phyloP scores from a whole-genome alignment of 2,888 invertebrate genomes.

The Bellardia bayeri region DNA sequence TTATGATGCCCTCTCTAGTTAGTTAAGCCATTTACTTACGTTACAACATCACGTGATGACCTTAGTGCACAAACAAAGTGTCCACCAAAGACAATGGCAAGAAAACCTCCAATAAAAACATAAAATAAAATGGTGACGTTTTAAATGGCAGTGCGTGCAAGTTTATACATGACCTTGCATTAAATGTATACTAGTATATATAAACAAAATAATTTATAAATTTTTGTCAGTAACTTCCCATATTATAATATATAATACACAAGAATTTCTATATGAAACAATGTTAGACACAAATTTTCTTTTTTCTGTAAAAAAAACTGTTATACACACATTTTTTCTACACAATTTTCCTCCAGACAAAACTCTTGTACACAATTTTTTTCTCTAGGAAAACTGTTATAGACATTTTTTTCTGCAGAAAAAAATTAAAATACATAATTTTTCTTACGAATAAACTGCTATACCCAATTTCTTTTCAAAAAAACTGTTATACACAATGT shows the following conservation, averaged over 20 bases:
- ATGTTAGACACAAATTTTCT: too few relatives aligned
- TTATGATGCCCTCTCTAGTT: conserved; percentile 37
- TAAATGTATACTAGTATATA: neutral
- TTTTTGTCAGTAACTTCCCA: too few relatives aligned
- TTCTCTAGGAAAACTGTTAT: too few relatives aligned
- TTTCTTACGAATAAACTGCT: too few relatives aligned
- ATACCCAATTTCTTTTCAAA: too few relatives aligned
- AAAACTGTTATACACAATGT: too few relatives aligned
- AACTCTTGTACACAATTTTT: too few relatives aligned
- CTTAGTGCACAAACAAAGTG: neutral
- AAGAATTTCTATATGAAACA: too few relatives aligned
- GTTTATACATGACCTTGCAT: neutral
- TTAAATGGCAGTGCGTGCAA: conserved; percentile 53
- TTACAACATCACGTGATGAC: conserved; percentile 40
- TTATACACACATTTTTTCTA: neutral
- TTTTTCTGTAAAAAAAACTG: too few relatives aligned
- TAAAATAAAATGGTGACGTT: conserved; percentile 28
- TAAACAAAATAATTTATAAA: neutral
- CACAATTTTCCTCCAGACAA: neutral
- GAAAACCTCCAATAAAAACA: conserved; percentile 38
- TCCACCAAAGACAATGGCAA: neutral
- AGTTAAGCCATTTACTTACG: conserved; percentile 58
- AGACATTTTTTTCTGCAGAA: too few relatives aligned
- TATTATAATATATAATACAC: too few relatives aligned
- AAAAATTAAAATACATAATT: too few relatives aligned